Base-by-base conservation (phyloP, 2,113 vertebrate genomes). In the Chlamydotis undulata region DNA sequence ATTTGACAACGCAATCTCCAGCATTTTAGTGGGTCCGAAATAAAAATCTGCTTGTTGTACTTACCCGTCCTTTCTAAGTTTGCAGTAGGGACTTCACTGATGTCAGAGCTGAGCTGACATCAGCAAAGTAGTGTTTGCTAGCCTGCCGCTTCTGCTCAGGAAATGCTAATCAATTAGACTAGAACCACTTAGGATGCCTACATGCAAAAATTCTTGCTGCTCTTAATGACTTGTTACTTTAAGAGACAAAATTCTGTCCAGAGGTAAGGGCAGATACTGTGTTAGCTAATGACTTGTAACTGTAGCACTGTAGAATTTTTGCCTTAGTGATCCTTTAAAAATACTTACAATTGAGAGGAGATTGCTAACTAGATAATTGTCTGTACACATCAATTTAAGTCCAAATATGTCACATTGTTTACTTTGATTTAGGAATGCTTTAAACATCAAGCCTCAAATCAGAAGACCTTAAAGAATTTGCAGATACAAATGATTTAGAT, bases 341-440 rank as follows among this genome's bases (percentile, higher is more conserved):
- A 63, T 70, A 47, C 23, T 71, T 94, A 57, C 16, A 78, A 61
- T 29, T 87, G 84, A 90, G 61, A 91, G 25, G 74, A 87, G 49
- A 65, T 67, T 93, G 31, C 45, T 73, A 90, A 91, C 50, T 79
- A 80, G 50, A 37, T 83, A 74, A 73, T 37, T 23, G n/a, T 87
- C 78, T 85, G 91, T 65, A 53, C 19, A 39, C 78, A 73, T 76
- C 31, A 83, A 87, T 79, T 91, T 60, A 79, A 53, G 67, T 76
- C 50, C 67, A 77, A 90, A 85, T 83, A 68, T 50, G 33, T 49
- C 78, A 45, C 0, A 1, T 37, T 49, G 18, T 89, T 95, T 55
- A 55, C 68, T 93, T 89, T 89, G 77, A 73, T 89, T 95, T 87
- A 79, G 53, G 35, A 94, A 65, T 69, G 49, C 49, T 79, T 91